Conservation (phyloP, 2,797 vertebrate genomes). For the Brachymystax lenok region DNA sequence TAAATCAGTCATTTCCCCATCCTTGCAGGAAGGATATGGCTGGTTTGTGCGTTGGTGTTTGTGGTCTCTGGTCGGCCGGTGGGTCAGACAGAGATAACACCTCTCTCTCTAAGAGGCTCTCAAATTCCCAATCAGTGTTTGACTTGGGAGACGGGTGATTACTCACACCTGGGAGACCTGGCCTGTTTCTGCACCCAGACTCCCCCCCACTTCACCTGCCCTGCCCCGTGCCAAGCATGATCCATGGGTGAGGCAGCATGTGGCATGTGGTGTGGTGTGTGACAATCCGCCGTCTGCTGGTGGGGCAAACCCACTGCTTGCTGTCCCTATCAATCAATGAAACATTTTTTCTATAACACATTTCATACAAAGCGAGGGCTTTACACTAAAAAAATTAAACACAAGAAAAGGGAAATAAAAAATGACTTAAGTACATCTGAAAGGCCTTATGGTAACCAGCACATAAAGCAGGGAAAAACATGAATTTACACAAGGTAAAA, state of each 20-base stretch:
- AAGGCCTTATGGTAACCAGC: background rate
- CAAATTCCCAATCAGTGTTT: slow-evolving; percentile 5
- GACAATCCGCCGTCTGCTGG: background rate
- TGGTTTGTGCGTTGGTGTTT: background rate
- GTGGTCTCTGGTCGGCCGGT: background rate
- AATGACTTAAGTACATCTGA: background rate
- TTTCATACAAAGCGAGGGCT: background rate
- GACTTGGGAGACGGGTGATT: slow-evolving; percentile 8
- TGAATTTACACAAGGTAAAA: background rate
- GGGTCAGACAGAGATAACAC: slow-evolving; percentile 1
- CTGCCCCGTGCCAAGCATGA: background rate
- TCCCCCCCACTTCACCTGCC: slow-evolving; percentile 27
- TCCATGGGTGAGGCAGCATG: background rate
- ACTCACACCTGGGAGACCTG: slow-evolving; percentile 8
- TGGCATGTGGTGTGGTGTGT: background rate
- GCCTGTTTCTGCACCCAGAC: background rate
- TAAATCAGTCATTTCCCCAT: background rate
- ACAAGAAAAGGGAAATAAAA: too few relatives aligned
- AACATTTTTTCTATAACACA: background rate
- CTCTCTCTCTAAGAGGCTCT: slow-evolving; percentile 1
- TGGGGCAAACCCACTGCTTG: background rate
- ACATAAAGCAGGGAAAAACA: background rate
- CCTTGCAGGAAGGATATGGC: background rate
- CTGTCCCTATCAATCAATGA: background rate
- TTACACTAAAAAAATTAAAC: too few relatives aligned